A percentile compares a stretch with the other conserved stretches of the same genome.
Conservation (phyloP, 2,113 vertebrate genomes). For the Thinocorus orbignyianus region DNA sequence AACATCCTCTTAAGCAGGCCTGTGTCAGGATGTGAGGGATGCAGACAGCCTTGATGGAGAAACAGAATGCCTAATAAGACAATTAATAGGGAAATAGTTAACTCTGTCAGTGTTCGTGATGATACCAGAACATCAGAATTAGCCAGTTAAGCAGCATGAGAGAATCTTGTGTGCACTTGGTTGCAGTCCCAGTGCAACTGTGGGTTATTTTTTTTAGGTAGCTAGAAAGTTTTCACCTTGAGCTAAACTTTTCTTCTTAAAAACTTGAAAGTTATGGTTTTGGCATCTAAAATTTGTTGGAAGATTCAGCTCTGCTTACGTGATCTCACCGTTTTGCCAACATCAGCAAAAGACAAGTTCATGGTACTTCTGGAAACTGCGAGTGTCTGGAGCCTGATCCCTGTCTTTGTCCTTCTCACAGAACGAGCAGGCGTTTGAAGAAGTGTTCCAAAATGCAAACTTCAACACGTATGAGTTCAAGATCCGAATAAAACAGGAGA, state of each 20-base stretch:
- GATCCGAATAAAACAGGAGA: conserved; percentile 92
- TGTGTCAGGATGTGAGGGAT: background rate
- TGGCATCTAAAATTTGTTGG: background rate
- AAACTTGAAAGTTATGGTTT: background rate
- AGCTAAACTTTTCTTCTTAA: background rate
- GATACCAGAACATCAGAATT: background rate
- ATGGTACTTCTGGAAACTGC: background rate
- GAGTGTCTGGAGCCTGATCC: background rate
- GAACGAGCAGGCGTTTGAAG: conserved; percentile 92
- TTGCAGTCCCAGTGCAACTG: background rate
- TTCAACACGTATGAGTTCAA: conserved; percentile 89
- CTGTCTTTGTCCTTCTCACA: conserved; percentile 69
- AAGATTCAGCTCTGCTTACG: background rate
- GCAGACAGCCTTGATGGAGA: background rate
- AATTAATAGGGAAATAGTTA: conserved; percentile 9
- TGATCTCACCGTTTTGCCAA: background rate
- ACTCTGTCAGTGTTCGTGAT: background rate
- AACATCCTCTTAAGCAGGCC: background rate
- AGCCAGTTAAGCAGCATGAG: background rate
- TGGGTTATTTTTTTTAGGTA: background rate
- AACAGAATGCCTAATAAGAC: background rate
- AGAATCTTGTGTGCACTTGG: background rate
- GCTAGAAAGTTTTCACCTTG: background rate
- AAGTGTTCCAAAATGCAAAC: conserved; percentile 92
- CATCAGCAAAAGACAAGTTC: background rate